These are phyloP conservation scores for Holotrichia oblita DNA, from an alignment of 1,140 invertebrate genomes.

Conservation along the genomic window DNA sequence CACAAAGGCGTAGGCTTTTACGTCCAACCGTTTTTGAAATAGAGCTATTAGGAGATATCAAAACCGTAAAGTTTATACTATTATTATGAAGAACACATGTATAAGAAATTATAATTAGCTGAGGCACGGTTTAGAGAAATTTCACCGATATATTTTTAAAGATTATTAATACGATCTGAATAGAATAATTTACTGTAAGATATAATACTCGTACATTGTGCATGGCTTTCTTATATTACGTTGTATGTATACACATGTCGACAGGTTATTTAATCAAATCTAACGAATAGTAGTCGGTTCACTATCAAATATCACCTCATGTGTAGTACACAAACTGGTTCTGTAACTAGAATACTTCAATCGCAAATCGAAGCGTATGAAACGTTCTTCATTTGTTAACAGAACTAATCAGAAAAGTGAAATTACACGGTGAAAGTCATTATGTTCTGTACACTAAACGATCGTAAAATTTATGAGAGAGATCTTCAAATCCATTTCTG, in stretches of 20 bases:
- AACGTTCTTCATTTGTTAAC: background rate
- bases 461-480: slow-evolving; percentile 16
- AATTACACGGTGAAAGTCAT: slow-evolving; percentile 12
- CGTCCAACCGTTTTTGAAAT: too few species aligned
- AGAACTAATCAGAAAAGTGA: slow-evolving; percentile 2
- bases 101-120: too few species aligned
- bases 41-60: too few species aligned
- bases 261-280: background rate
- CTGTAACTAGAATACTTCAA: background rate
- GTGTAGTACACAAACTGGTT: background rate
- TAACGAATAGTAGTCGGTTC: background rate
- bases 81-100: too few species aligned
- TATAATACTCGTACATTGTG: too few species aligned
- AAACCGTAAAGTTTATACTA: too few species aligned
- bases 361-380: background rate
- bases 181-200: too few species aligned
- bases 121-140: too few species aligned
- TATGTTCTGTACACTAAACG: background rate
- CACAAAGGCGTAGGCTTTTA: too few species aligned
- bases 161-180: too few species aligned
- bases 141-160: too few species aligned
- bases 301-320: slow-evolving; percentile 16
- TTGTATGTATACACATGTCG: background rate
- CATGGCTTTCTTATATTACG: too few species aligned
- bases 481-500: slow-evolving; percentile 12